A percentile compares a stretch with the other conserved stretches of the same genome.
These are phyloP conservation scores for Cheilosia vernalis DNA, from an alignment of 2,888 invertebrate genomes.

Conservation along the genomic window DNA sequence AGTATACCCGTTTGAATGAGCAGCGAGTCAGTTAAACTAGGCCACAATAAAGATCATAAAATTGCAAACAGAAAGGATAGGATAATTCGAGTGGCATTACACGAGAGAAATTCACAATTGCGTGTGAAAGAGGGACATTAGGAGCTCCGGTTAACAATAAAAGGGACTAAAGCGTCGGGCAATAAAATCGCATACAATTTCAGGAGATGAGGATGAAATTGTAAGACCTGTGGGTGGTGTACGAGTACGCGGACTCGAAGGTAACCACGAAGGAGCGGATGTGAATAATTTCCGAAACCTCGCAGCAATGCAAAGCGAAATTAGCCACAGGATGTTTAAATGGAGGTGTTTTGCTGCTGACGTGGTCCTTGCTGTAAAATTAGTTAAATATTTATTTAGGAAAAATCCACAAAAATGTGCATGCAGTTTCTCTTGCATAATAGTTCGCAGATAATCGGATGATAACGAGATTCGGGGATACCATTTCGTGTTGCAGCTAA, in stretches of 20 bases:
- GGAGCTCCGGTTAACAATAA: constrained; percentile 9
- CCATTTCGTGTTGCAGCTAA: too few relatives aligned
- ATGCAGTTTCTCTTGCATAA: too few relatives aligned
- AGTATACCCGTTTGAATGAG: background rate
- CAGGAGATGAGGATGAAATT: background rate
- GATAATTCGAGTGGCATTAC: constrained; percentile 13
- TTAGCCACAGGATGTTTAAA: too few relatives aligned
- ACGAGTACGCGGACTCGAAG: background rate
- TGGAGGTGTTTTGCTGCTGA: too few relatives aligned
- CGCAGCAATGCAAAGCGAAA: too few relatives aligned
- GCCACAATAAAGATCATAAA: constrained; percentile 32
- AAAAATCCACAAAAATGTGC: too few relatives aligned
- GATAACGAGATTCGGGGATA: too few relatives aligned
- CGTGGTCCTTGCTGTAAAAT: too few relatives aligned
- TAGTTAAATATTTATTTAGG: too few relatives aligned
- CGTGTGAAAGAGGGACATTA: constrained; percentile 26
- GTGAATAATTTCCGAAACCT: background rate
- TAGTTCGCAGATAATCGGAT: too few relatives aligned
- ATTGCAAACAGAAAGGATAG: constrained; percentile 20
- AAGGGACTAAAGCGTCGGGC: constrained; percentile 8
- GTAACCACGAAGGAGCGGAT: background rate
- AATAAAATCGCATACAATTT: constrained; percentile 30
- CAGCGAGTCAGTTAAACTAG: constrained; percentile 9
- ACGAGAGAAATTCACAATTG: background rate
- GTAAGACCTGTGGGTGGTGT: background rate